These are phyloP conservation scores for Tyria jacobaeae DNA, from an alignment of 2,888 invertebrate species.

Conservation along the genomic window DNA sequence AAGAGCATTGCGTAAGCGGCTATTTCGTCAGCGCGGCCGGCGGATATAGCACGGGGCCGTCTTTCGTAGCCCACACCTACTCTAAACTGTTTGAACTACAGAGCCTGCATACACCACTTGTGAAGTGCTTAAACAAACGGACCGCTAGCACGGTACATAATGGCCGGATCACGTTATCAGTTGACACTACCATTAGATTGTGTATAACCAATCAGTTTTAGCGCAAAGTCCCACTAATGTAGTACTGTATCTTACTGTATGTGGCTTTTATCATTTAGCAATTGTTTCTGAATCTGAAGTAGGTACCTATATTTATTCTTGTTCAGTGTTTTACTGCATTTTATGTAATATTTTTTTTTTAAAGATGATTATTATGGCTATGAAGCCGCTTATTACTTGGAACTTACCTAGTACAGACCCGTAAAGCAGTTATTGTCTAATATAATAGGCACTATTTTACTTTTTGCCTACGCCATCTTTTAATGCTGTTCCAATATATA, in stretches of 20 bases:
- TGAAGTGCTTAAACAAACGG: conserved; percentile 75
- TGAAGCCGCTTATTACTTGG: conserved; percentile 27
- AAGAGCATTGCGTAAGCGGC: conserved; percentile 77
- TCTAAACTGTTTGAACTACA: conserved; percentile 72
- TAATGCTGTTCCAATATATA: conserved; percentile 44
- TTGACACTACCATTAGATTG: conserved; percentile 55
- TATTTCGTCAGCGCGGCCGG: conserved; percentile 76
- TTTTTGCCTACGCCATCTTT: conserved; percentile 35
- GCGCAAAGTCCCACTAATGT: neutral
- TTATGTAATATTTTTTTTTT: conserved; percentile 34
- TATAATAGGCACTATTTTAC: conserved; percentile 30
- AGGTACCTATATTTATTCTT: neutral
- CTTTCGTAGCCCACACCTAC: conserved; percentile 78
- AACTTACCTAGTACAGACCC: conserved; percentile 30
- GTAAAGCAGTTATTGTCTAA: conserved; percentile 44
- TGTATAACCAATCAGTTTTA: conserved; percentile 33
- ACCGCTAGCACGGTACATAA: conserved; percentile 60
- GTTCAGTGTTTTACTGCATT: conserved; percentile 24
- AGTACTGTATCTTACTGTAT: neutral
- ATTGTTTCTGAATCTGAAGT: neutral
- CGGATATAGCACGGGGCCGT: conserved; percentile 84
- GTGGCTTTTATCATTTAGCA: neutral
- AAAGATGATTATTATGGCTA: conserved; percentile 18
- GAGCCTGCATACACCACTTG: conserved; percentile 66
- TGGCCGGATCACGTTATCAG: conserved; percentile 63